Evolutionary conservation across 2,797 vertebrate species (phyloP), one percentile per base, ranked within the genome.

Genomic region (Pterois miles): DNA sequence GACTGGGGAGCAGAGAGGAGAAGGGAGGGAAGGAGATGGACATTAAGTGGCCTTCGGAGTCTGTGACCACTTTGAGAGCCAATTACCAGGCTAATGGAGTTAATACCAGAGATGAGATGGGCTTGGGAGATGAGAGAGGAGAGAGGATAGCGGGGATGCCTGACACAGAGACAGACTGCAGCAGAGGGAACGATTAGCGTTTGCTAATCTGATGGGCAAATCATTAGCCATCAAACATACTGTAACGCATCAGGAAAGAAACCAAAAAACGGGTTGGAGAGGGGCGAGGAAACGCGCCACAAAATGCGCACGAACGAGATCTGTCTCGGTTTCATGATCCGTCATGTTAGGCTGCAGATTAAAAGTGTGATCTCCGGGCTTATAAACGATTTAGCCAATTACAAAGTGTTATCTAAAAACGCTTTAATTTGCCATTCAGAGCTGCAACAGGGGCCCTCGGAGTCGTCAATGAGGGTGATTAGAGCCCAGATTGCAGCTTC

Each of bases 381-480:
- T 94, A 94, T 87, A 81, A 93, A 89, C 81, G 93, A 95, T 95
- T 95, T 94, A 92, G 91, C 89, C 90, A 92, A 93, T 94, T 94
- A 94, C 92, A 76, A 83, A 46, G 91, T 90, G 92, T 93, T 93
- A 94, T 93, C 93, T 87, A 91, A 93, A 93, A 94, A 91, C 8
- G 88, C 92, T 93, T 93, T 94, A 94, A 95, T 95, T 95, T 95
- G 88, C 91, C 93, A 95, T 95, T 95, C 93, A 95, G 91, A 68
- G 86, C 86, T 89, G 88, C 91, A 91, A 94, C 92, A 90, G 94
- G 92, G 90, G 91, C 92, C 92, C 91, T 91, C 89, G 77, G 79
- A 86, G 91, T 75, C 82, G 87, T 95, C 95, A 95, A 95, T 95
- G 94, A 94, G 92, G 89, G 87, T 95, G 94, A 96, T 96, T 95